Percentiles rank a stretch among this genome's conserved stretches.
Conservation (phyloP, 2,113 vertebrate genomes). For the Hippocampus comes region DNA sequence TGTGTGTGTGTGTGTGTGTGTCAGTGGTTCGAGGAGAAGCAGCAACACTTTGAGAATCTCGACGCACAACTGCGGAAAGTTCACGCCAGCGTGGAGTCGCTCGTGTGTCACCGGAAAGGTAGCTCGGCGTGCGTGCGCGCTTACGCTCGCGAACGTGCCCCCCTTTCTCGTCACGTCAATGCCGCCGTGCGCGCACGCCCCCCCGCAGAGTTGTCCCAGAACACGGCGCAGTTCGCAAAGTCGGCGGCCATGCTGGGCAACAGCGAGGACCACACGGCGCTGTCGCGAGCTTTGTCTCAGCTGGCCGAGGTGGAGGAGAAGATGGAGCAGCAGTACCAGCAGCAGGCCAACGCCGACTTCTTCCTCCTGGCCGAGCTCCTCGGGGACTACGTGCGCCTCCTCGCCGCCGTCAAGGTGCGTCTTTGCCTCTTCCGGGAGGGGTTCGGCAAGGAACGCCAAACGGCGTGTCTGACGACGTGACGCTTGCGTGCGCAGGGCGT, state of each 20-base stretch:
- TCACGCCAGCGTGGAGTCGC: conserved; percentile 87
- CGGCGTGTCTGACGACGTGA: neutral
- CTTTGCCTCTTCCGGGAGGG: no score
- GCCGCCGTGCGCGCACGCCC: neutral
- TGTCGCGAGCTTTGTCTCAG: conserved; percentile 93
- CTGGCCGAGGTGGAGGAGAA: conserved; percentile 99
- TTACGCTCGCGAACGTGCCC: neutral
- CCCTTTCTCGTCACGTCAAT: no score
- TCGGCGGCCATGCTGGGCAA: conserved; percentile 98
- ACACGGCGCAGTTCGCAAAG: conserved; percentile 94
- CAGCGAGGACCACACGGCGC: conserved; percentile 95
- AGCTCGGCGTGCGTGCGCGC: neutral
- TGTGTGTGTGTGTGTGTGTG: conserved; percentile 56
- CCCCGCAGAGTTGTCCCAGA: conserved; percentile 86
- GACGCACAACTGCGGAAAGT: conserved; percentile 95
- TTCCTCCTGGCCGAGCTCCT: conserved; percentile 92
- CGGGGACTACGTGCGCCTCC: conserved; percentile 93
- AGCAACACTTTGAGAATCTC: conserved; percentile 97
- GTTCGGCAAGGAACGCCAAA: no score
- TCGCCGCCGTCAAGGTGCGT: conserved; percentile 88
- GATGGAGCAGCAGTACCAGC: conserved; percentile 94
- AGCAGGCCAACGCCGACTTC: conserved; percentile 94
- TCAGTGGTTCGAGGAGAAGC: conserved; percentile 99
- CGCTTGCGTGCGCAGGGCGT: conserved; percentile 64
- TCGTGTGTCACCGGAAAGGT: conserved; percentile 98